Evolutionary conservation across 2,797 vertebrate genomes (phyloP), one percentile per base, ranked within the genome.

Genomic region (Sciaenops ocellatus): DNA sequence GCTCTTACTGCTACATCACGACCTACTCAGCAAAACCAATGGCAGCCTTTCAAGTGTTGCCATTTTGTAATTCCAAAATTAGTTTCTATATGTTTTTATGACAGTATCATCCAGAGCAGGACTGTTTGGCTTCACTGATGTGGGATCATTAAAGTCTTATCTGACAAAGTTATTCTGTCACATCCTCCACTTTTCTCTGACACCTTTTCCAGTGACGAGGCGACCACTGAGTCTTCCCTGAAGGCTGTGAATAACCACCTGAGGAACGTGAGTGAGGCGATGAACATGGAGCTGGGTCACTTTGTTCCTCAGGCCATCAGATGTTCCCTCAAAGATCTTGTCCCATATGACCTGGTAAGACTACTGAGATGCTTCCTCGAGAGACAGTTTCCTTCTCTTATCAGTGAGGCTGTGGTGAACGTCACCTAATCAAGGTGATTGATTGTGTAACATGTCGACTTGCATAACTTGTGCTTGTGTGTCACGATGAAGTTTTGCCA

Each of bases 241-340:
- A 48, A 26, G 4, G 52, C 17, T 10, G 76, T 95, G 60, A 95
- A 93, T 76, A 69, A 71, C 11, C 83, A 84, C 18, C 55, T 96
- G 67, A 92, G 94, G 76, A 94, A 87, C 83, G 72, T 88, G 28
- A 47, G 65, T 18, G 44, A 63, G 3, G 3, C 2, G 0, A 17
- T 66, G 20, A 80, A 76, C 0, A 6, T 28, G 6, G 87, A 90
- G 24, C 83, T 95, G 62, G 5, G 20, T 10, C 7, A 16, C 24
- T 89, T 93, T 87, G 34, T 84, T 71, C 89, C 93, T 69, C 90
- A 87, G 77, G 95, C 94, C 24, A 65, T 95, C 79, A 93, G 87
- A 76, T 96, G 95, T 85, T 93, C 94, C n/a, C 89, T 96, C 6
- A 95, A 94, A 73, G 92, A 94, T 81, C 88, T 96, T 24, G 85